Base-by-base conservation (phyloP, 2,888 invertebrate genomes). In the Amiota minor region DNA sequence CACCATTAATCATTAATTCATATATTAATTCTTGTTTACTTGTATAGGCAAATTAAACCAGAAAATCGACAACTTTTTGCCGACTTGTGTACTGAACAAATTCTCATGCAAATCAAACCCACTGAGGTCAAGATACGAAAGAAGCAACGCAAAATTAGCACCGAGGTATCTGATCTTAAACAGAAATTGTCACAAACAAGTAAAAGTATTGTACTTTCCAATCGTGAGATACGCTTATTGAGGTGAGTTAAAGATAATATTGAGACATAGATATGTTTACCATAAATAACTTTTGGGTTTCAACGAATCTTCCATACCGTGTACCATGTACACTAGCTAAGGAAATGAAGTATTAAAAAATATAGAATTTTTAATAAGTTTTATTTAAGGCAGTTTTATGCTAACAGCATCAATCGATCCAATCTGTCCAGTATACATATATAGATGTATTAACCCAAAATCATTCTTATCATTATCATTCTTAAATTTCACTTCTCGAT, bases 181-280 rank as follows among this genome's bases (percentile, higher is more conserved):
- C 92, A 92, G 67, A 96, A 97, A 90, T 91, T 97, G 84, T 92
- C 94, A 70, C 95, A 95, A 87, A 93, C 95, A 6, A 94, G 94
- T 64, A 96, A 95, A 86, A 96, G 95, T 88, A 94, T 97, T 87
- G 97, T 97, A 68, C 91, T 97, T 75, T 97, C 96, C 87, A 97
- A 97, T 89, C 92, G 97, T 80, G 97, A 97, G 91, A 97, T 97
- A 82, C 92, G 97, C 83, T 91, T 97, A 75, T 91, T 97, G 77
- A 91, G 93, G 93, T 93, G 87, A 82, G 79, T 72, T 69, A 47
- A 14, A 47, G 10, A 12, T 61, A 14, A 23, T n/a, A 16, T 56
- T 64, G 46, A 35, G 9, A 71, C 3, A 35, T 35, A 55, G 9
- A 20, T 12, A 2, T 4, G 62, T 45, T 74, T n/a, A 56, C 4